Evolutionary conservation across 2,888 invertebrate genomes (phyloP).

Genomic region (Suillia variegata): DNA sequence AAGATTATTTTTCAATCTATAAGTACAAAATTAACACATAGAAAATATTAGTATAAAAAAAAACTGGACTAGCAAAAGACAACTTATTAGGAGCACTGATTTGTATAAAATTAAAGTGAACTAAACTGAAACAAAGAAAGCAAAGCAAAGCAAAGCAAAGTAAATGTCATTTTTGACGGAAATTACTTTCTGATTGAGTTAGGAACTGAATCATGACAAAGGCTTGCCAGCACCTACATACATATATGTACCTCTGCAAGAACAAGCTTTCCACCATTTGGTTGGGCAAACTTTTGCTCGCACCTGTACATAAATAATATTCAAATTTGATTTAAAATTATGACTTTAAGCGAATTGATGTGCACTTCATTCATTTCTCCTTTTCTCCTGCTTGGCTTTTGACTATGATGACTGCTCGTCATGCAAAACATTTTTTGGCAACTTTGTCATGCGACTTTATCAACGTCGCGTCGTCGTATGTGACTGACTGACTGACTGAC

Average conservation of each 20-base stretch:
- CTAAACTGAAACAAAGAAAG: no score
- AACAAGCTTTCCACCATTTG: neutral
- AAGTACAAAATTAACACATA: no score
- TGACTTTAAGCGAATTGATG: neutral
- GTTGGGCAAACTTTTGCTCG: neutral
- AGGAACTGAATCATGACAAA: slow-evolving; percentile 22
- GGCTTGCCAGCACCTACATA: slow-evolving; percentile 8
- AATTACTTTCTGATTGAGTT: slow-evolving; percentile 51
- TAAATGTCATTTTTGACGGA: slow-evolving; percentile 35
- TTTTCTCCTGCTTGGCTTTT: no score
- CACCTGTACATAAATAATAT: slow-evolving; percentile 12
- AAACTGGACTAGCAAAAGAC: no score
- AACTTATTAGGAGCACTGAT: no score
- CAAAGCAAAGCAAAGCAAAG: no score
- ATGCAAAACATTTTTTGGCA: slow-evolving; percentile 8
- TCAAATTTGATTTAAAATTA: slow-evolving; percentile 19
- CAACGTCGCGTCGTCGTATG: neutral
- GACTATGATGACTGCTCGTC: no score
- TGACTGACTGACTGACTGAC: neutral
- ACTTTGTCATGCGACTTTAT: slow-evolving; percentile 19
- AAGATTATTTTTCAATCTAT: no score
- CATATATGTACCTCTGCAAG: neutral
- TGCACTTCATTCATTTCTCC: neutral
- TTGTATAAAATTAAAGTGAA: no score
- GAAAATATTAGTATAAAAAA: no score